A percentile compares a stretch with the other conserved stretches of the same genome.
phyloP scores from a whole-genome alignment of 2,113 vertebrate species.

The Misgurnus mizolepis region DNA sequence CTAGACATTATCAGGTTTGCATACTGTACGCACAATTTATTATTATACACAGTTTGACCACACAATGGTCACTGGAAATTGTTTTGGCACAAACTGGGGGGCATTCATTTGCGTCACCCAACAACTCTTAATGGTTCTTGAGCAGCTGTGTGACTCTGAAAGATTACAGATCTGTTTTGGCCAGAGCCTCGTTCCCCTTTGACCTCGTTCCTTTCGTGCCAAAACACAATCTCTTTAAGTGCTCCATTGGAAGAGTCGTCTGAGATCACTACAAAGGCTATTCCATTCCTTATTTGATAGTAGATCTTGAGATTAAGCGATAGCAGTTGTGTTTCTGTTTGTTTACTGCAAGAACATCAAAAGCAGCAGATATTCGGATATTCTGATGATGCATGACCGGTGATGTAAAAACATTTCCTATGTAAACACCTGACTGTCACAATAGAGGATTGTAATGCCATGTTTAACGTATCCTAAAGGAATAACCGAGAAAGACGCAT shows the following conservation, averaged over 20 bases:
- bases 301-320: neutral
- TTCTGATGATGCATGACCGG: neutral
- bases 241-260: neutral
- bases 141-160: neutral
- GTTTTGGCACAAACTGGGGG: neutral
- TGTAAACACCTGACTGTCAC: too few relatives aligned
- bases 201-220: neutral
- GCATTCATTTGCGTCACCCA: neutral
- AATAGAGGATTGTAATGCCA: too few relatives aligned
- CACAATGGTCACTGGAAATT: neutral
- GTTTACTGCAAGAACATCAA: neutral
- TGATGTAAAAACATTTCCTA: too few relatives aligned
- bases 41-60: neutral
- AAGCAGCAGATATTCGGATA: neutral
- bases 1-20: neutral
- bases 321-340: neutral
- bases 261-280: neutral
- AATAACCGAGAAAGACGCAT: too few relatives aligned
- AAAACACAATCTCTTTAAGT: constrained; percentile 20
- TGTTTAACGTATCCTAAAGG: too few relatives aligned
- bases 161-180: neutral
- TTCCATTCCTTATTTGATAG: neutral
- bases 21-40: neutral
- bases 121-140: neutral
- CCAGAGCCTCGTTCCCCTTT: constrained; percentile 5